Evolutionary conservation across 2,888 invertebrate species (phyloP).

Genomic region (Metopia argyrocephala): DNA sequence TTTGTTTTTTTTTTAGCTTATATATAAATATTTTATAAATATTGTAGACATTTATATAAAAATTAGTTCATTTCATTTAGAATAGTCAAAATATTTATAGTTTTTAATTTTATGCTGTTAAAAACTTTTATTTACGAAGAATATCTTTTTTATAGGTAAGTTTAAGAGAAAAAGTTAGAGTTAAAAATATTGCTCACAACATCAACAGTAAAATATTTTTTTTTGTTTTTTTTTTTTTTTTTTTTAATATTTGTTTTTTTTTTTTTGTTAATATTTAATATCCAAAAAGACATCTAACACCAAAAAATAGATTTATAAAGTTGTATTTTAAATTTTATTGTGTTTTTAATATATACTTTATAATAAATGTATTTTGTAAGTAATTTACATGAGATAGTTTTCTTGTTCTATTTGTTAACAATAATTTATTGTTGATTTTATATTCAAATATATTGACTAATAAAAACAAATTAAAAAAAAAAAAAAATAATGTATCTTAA

Average conservation of each 20-base stretch:
- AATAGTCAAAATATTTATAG: conserved; percentile 40
- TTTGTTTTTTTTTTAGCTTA: background rate
- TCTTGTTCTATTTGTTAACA: conserved; percentile 70
- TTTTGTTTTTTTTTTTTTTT: conserved; percentile 64
- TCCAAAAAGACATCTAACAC: conserved; percentile 79
- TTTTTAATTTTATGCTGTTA: conserved; percentile 50
- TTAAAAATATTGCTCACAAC: conserved; percentile 75
- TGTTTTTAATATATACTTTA: conserved; percentile 53
- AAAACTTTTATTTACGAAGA: conserved; percentile 32
- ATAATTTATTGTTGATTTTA: conserved; percentile 59
- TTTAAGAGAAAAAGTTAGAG: conserved; percentile 59
- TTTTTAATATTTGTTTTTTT: conserved; percentile 63
- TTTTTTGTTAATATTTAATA: conserved; percentile 70
- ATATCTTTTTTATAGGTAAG: conserved; percentile 45
- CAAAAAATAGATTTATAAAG: conserved; percentile 77
- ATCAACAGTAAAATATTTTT: conserved; percentile 77
- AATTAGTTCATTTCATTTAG: conserved; percentile 66
- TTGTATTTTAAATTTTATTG: conserved; percentile 65
- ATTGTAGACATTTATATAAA: conserved; percentile 74
- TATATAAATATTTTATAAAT: conserved; percentile 58
- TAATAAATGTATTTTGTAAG: conserved; percentile 61
- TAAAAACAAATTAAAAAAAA: background rate
- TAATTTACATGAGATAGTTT: conserved; percentile 74
- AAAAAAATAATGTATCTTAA: background rate
- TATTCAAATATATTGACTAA: conserved; percentile 1